phyloP scores from a whole-genome alignment of 2,113 vertebrate species.

The Donacobius atricapilla region DNA sequence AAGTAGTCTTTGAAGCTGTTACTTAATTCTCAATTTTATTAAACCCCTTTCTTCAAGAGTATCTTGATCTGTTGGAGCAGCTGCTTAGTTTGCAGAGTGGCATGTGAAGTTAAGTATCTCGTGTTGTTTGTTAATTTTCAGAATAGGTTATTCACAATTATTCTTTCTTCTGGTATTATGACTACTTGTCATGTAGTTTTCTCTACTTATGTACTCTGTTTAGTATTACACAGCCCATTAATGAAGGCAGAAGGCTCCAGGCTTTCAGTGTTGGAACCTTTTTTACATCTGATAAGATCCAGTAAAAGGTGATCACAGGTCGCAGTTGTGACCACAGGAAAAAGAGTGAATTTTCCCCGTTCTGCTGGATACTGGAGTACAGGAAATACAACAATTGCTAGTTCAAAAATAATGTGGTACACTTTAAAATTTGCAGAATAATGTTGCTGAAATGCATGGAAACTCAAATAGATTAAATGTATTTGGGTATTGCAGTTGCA shows the following conservation, averaged over 20 bases:
- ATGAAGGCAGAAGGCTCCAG: not conserved
- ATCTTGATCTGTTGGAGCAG: not conserved
- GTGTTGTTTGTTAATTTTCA: not conserved
- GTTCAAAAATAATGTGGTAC: not conserved
- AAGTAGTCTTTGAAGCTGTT: not conserved
- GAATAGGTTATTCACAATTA: not conserved
- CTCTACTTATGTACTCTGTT: not conserved
- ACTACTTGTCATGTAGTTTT: not conserved
- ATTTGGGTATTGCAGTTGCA: not conserved
- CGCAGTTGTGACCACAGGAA: not conserved
- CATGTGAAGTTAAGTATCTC: not conserved
- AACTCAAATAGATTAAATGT: not conserved
- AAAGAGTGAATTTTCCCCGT: not conserved
- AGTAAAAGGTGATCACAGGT: not conserved
- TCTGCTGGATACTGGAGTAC: not conserved
- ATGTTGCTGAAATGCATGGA: rapidly evolving
- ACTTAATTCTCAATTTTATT: not conserved
- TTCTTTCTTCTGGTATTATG: not conserved
- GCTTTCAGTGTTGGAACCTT: not conserved
- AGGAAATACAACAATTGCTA: not conserved
- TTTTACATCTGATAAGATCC: not conserved
- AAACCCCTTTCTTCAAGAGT: not conserved
- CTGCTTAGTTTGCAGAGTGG: not conserved
- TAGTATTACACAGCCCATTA: not conserved
- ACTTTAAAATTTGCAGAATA: not conserved